Conservation (phyloP, 2,888 invertebrate species). For the Axea sp. region DNA sequence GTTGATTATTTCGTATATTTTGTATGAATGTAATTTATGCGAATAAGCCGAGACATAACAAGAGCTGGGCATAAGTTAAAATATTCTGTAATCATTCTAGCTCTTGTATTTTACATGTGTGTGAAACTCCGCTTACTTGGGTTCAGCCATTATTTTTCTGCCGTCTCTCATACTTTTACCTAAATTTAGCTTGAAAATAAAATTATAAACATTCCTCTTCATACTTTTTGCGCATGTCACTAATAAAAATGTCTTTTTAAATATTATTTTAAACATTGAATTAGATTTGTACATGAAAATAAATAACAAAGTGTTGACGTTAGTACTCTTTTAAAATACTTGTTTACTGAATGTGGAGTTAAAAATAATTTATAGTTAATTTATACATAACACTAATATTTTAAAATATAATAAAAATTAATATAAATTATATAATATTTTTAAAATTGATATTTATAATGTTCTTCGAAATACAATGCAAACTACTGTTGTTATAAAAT, state of each 20-base stretch:
- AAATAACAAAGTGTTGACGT: too few relatives aligned
- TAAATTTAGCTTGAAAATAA: conserved; percentile 35
- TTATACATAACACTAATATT: too few relatives aligned
- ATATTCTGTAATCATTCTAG: conserved; percentile 42
- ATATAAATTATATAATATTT: too few relatives aligned
- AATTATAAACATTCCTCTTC: conserved; percentile 35
- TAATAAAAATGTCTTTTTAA: conserved; percentile 1
- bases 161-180: conserved; percentile 15
- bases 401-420: too few relatives aligned
- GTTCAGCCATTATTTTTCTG: conserved; percentile 45
- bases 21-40: conserved; percentile 32
- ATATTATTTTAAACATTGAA: too few relatives aligned
- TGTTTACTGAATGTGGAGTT: too few relatives aligned
- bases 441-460: too few relatives aligned
- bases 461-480: too few relatives aligned
- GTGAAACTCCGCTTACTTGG: conserved; percentile 37
- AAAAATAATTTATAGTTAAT: too few relatives aligned
- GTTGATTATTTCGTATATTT: conserved; percentile 26
- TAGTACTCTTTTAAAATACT: too few relatives aligned
- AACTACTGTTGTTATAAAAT: too few relatives aligned
- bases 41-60: conserved; percentile 18
- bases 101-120: conserved; percentile 38
- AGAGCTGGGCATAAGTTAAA: conserved; percentile 41
- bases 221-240: not conserved
- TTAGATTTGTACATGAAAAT: too few relatives aligned